Conservation (phyloP, 2,888 invertebrate genomes). For the Pardosa pseudoannulata region DNA sequence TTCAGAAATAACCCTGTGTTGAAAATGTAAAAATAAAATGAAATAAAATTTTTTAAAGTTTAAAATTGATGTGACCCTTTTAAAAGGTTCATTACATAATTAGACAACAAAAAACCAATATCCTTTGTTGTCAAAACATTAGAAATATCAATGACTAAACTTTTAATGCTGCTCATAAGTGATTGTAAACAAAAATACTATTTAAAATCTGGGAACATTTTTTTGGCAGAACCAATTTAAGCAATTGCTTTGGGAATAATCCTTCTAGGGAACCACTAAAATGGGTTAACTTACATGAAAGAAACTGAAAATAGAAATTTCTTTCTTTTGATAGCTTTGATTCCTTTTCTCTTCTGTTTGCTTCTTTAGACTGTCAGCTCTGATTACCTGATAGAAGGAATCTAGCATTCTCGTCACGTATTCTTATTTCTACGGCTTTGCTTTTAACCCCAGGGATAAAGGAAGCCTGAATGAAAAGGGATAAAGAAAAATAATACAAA, state of each 20-base stretch:
- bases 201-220: background rate
- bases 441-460: constrained; percentile 28
- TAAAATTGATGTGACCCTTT: too few relatives aligned
- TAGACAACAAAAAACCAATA: too few relatives aligned
- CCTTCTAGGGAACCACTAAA: constrained; percentile 26
- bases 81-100: too few relatives aligned
- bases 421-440: constrained; percentile 28
- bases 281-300: background rate
- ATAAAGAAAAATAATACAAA: constrained; percentile 3
- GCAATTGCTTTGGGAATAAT: constrained; percentile 30
- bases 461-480: constrained; percentile 16
- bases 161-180: too few relatives aligned
- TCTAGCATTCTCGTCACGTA: constrained; percentile 66
- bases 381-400: constrained; percentile 54
- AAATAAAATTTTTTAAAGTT: too few relatives aligned
- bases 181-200: too few relatives aligned
- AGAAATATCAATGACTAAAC: too few relatives aligned
- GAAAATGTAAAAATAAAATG: too few relatives aligned
- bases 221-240: background rate
- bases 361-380: constrained; percentile 60
- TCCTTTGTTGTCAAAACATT: too few relatives aligned
- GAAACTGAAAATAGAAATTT: constrained; percentile 27
- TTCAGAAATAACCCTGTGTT: too few relatives aligned
- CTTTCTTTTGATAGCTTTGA: constrained; percentile 47
- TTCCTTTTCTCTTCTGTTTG: constrained; percentile 25